Evolutionary conservation across 2,797 vertebrate species (phyloP).

Genomic region (Distichodus sexfasciatus): DNA sequence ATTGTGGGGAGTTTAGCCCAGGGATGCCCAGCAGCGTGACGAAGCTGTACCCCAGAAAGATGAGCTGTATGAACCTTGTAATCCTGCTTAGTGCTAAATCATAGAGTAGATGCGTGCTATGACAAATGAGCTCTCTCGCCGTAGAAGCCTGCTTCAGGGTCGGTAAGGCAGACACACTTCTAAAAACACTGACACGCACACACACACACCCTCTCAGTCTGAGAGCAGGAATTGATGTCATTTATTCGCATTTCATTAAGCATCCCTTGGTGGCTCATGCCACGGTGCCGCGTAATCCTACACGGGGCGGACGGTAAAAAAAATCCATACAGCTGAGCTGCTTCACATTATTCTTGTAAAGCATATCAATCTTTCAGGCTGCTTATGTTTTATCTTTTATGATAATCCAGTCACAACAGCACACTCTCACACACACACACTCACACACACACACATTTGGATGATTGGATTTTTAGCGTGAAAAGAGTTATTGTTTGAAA

Average conservation of each 20-base stretch:
- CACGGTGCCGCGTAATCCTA: slow-evolving; percentile 33
- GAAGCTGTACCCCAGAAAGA: slow-evolving; percentile 23
- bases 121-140: slow-evolving; percentile 48
- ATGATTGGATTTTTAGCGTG: slow-evolving; percentile 34
- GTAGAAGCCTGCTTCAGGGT: slow-evolving; percentile 22
- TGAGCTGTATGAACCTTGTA: slow-evolving; percentile 36
- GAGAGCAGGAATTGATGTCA: slow-evolving; percentile 10
- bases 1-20: neutral
- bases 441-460: slow-evolving; percentile 28
- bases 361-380: slow-evolving; percentile 34
- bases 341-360: slow-evolving; percentile 11
- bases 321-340: slow-evolving; percentile 32
- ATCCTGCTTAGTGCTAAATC: slow-evolving; percentile 49
- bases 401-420: slow-evolving; percentile 40
- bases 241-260: slow-evolving; percentile 40
- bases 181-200: slow-evolving; percentile 8
- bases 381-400: slow-evolving; percentile 28
- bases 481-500: slow-evolving; percentile 36
- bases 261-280: slow-evolving; percentile 4
- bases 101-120: slow-evolving; percentile 48
- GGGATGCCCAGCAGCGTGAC: slow-evolving; percentile 7
- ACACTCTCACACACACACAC: too few relatives aligned
- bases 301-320: slow-evolving; percentile 19
- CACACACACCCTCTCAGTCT: slow-evolving; percentile 2
- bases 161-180: slow-evolving; percentile 24